A percentile compares a stretch with the other conserved stretches of the same genome.
Evolutionary conservation across 1,140 invertebrate genomes (phyloP).

Genomic region (Scylla paramamosain): DNA sequence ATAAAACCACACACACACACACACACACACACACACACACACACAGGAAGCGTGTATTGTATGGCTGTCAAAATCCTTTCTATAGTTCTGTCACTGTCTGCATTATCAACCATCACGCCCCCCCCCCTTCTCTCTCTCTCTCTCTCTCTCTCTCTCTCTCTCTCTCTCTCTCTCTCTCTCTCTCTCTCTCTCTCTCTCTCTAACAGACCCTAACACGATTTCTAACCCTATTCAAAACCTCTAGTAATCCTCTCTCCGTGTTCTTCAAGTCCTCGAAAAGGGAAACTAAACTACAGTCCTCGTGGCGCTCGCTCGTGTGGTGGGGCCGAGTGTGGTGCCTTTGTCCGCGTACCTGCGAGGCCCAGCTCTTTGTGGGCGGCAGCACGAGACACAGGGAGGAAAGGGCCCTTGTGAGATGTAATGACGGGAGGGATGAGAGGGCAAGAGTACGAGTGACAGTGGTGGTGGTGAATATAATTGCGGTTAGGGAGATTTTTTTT

Average conservation of each 20-base stretch:
- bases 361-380: not conserved
- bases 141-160: slow-evolving; percentile 3
- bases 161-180: slow-evolving; percentile 14
- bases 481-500: too few species aligned
- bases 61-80: not conserved
- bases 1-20: not conserved
- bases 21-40: slow-evolving; percentile 20
- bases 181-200: not conserved
- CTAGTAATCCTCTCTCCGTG: too few species aligned
- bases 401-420: slow-evolving; percentile 10
- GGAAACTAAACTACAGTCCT: too few species aligned
- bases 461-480: too few species aligned
- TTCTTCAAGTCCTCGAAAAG: too few species aligned
- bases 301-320: too few species aligned
- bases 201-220: not conserved
- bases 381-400: not conserved
- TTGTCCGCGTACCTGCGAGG: too few species aligned
- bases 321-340: too few species aligned
- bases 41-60: not conserved
- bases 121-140: not conserved
- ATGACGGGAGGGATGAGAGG: not conserved
- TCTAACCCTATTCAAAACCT: not conserved
- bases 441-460: not conserved
- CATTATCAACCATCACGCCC: not conserved
- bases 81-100: not conserved